Evolutionary conservation across 2,113 vertebrate species (phyloP).

Genomic region (Cephalophus harveyi): DNA sequence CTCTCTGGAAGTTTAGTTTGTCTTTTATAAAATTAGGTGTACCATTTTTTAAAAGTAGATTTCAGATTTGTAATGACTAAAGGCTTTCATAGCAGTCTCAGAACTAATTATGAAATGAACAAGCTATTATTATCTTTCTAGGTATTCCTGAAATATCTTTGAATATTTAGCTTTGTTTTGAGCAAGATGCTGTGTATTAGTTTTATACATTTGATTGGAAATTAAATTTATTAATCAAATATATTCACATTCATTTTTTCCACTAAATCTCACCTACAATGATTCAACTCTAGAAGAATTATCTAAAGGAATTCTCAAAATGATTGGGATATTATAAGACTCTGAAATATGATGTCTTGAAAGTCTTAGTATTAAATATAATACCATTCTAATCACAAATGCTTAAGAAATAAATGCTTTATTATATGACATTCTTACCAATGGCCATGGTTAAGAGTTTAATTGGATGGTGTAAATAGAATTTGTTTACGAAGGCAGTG

Average conservation of each 20-base stretch:
- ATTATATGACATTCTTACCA: not conserved
- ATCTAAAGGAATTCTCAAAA: not conserved
- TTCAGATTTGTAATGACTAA: constrained; percentile 66
- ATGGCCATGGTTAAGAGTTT: not conserved
- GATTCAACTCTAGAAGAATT: not conserved
- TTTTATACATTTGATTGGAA: constrained; percentile 48
- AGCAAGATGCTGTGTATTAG: constrained; percentile 40
- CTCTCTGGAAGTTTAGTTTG: not conserved
- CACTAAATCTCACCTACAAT: not conserved
- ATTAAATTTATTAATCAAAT: constrained; percentile 64
- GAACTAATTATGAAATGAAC: constrained; percentile 63
- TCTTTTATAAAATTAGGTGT: not conserved
- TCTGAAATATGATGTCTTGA: not conserved
- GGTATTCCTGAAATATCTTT: constrained; percentile 60
- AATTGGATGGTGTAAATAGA: not conserved
- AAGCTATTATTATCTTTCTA: constrained; percentile 26
- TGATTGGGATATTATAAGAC: not conserved
- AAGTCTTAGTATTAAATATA: not conserved
- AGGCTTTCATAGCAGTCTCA: constrained; percentile 40
- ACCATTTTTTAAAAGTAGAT: constrained; percentile 37
- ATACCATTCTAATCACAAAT: not conserved
- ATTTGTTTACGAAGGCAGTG: not conserved
- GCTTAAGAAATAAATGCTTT: not conserved
- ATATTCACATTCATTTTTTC: not conserved
- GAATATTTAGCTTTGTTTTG: constrained; percentile 51